These are phyloP conservation scores for Amphiprion clarkii DNA, from an alignment of 2,797 vertebrate genomes.

Conservation along the genomic window DNA sequence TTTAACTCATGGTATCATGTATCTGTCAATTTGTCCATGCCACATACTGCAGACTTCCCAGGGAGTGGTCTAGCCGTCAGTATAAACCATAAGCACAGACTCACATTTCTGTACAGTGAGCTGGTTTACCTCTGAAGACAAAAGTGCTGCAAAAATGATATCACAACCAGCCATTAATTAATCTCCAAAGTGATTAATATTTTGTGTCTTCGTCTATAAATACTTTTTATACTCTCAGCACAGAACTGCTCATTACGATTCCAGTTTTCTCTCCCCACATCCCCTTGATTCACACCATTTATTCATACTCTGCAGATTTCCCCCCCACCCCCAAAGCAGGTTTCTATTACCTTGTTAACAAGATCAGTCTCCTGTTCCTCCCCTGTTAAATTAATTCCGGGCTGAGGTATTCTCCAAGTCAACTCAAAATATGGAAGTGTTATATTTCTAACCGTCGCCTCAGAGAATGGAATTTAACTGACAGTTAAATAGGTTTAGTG, in stretches of 20 bases:
- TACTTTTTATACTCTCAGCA: constrained; percentile 15
- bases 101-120: constrained; percentile 3
- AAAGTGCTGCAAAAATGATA: not conserved
- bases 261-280: constrained; percentile 10
- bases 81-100: not conserved
- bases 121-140: constrained; percentile 2
- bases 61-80: not conserved
- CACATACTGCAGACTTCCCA: not conserved
- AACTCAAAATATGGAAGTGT: too few species aligned
- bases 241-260: constrained; percentile 33
- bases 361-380: constrained; percentile 24
- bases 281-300: constrained; percentile 45
- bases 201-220: constrained; percentile 35
- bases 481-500: not conserved
- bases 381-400: constrained; percentile 27
- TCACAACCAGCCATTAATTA: constrained; percentile 15
- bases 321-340: constrained; percentile 40
- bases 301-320: constrained; percentile 35
- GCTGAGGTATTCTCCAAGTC: not conserved
- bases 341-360: constrained; percentile 51
- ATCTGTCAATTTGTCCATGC: constrained; percentile 22
- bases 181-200: constrained; percentile 27
- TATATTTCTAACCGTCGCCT: not conserved
- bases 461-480: not conserved
- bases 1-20: constrained; percentile 24